Evolutionary conservation across 1,140 invertebrate species (phyloP).

Genomic region (Bombyx mori): DNA sequence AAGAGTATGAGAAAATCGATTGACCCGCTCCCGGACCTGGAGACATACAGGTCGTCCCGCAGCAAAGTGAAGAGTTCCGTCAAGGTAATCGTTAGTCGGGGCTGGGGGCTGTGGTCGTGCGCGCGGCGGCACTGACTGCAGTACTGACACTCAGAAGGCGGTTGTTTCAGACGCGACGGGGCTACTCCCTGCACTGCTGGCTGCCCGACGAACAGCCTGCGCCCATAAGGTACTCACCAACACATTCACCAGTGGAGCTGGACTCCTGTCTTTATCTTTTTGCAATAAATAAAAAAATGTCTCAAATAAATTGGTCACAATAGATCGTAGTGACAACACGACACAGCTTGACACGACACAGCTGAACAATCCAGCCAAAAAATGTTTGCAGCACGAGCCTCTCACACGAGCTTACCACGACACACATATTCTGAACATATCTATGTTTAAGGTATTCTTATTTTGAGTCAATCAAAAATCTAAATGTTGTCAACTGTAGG

Average conservation of each 20-base stretch:
- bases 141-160: conserved; percentile 58
- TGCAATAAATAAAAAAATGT: neutral
- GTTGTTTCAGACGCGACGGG: conserved; percentile 69
- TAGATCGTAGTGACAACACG: neutral
- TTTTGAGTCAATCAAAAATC: too few species aligned
- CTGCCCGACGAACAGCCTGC: conserved; percentile 52
- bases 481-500: too few species aligned
- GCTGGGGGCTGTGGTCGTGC: neutral
- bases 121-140: neutral
- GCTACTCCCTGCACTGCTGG: conserved; percentile 68
- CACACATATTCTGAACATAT: too few species aligned
- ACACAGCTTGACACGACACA: neutral
- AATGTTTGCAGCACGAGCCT: too few species aligned
- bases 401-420: too few species aligned
- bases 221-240: conserved; percentile 33
- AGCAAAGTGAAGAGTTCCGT: conserved; percentile 45
- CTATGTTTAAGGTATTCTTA: too few species aligned
- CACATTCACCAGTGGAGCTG: neutral
- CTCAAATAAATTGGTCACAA: too few species aligned
- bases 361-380: too few species aligned
- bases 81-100: conserved; percentile 30
- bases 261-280: neutral
- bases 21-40: conserved; percentile 42
- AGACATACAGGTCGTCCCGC: conserved; percentile 44
- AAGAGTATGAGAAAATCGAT: conserved; percentile 54